Evolutionary conservation across 2,888 invertebrate species (phyloP).

Genomic region (Epistrophe eligans): DNA sequence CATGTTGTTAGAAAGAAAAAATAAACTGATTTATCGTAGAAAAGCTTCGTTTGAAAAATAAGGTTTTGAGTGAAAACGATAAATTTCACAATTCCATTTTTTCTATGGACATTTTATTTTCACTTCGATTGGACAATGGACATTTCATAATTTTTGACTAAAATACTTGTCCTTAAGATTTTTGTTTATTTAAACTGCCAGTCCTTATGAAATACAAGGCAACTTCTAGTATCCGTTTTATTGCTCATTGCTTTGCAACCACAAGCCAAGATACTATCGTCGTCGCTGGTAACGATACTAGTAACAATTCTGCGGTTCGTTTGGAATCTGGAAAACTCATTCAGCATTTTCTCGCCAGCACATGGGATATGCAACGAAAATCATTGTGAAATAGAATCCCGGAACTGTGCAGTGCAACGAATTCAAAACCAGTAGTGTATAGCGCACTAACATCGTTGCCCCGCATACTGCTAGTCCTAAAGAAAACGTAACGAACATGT

Average conservation of each 20-base stretch:
- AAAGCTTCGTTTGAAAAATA: neutral
- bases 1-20: neutral
- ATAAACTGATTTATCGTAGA: neutral
- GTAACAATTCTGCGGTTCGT: slow-evolving; percentile 52
- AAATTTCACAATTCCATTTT: no score
- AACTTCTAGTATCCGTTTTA: slow-evolving; percentile 62
- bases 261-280: slow-evolving; percentile 41
- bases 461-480: neutral
- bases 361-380: slow-evolving; percentile 23
- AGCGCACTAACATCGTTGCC: slow-evolving; percentile 13
- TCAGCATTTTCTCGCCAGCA: slow-evolving; percentile 1
- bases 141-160: neutral
- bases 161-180: neutral
- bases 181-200: neutral
- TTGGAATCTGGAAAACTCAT: slow-evolving; percentile 24
- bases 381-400: slow-evolving; percentile 40
- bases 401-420: slow-evolving; percentile 34
- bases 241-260: slow-evolving; percentile 71
- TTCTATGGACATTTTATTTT: no score
- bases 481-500: slow-evolving; percentile 50
- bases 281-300: slow-evolving; percentile 18
- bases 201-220: slow-evolving; percentile 46
- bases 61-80: neutral
- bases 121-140: no score
- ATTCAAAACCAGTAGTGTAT: slow-evolving; percentile 23